Evolutionary conservation across 2,797 vertebrate genomes (phyloP), one percentile per base, ranked within the genome.

Genomic region (Acanthopagrus latus): DNA sequence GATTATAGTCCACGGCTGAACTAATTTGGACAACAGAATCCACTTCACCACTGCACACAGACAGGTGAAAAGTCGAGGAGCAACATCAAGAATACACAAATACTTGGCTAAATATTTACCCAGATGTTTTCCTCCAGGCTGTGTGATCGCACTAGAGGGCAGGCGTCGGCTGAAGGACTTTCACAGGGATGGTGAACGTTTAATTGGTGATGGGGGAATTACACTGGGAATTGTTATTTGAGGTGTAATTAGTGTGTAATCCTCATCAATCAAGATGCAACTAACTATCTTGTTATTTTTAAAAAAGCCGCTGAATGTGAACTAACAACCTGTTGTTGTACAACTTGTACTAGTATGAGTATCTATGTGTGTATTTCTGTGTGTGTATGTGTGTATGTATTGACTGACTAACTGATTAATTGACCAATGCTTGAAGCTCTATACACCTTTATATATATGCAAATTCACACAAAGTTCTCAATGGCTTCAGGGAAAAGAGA

Each of bases 61-160:
- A 63, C 9, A 11, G 14, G 33, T 57, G 59, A 55, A 23, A 38
- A 47, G 14, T 21, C 21, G 5, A 71, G 56, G 33, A 59, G 18
- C 12, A 58, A 33, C 47, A 50, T 8, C 17, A 41, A 10, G 0
- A 55, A 20, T 12, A 27, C 33, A 27, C 12, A 1, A 25, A 23
- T 23, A 55, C 55, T 71, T 63, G 63, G 48, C 2, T 10, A 41
- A 47, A 68, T 64, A 14, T 74, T 66, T 47, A 44, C 0, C 18
- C 71, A 74, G 81, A 58, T 29, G 64, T 81, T 76, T 70, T 16
- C 21, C 62, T 85, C 27, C 55, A 68, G 43, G 70, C 54, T 64
- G 17, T 65, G 63, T 63, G 48, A 72, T 67, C 44, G 58, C 77
- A 71, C 70, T 21, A 29, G 62, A 44, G 27, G 69, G 38, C n/a